phyloP scores from a whole-genome alignment of 2,113 vertebrate species.

The Riparia riparia region DNA sequence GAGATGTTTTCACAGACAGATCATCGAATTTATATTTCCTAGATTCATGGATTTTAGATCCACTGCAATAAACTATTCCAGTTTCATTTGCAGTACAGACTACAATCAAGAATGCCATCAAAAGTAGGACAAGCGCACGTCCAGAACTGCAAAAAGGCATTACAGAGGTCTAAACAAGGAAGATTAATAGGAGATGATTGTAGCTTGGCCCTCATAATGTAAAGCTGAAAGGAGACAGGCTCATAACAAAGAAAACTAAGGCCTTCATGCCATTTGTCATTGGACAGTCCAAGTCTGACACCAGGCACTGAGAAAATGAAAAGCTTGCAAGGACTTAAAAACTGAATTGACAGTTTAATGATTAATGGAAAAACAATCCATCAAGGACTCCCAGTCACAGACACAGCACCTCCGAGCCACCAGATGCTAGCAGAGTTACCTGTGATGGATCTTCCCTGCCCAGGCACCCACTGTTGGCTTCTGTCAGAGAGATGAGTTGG shows the following conservation, averaged over 20 bases:
- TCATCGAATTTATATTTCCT: slow-evolving; percentile 24
- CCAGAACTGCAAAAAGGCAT: background rate
- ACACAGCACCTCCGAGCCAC: background rate
- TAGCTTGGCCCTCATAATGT: slow-evolving; percentile 2
- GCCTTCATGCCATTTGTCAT: fast-evolving
- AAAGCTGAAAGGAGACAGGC: slow-evolving; percentile 12
- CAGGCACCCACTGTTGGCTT: background rate
- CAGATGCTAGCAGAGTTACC: background rate
- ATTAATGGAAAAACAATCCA: slow-evolving; percentile 2
- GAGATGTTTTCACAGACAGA: background rate
- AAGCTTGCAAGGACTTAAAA: slow-evolving; percentile 5
- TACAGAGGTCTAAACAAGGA: slow-evolving; percentile 24
- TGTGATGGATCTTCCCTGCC: background rate
- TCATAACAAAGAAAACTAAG: slow-evolving; percentile 9
- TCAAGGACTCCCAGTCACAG: background rate
- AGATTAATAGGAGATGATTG: background rate
- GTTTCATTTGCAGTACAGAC: background rate
- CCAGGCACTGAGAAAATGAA: background rate
- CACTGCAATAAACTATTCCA: background rate
- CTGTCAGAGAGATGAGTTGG: background rate
- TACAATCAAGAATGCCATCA: background rate
- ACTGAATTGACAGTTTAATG: background rate
- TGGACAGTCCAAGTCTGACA: background rate
- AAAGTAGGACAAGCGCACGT: background rate
- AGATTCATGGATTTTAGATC: background rate